Base-by-base conservation (phyloP, 2,797 vertebrate species). In the Paguma larvata region DNA sequence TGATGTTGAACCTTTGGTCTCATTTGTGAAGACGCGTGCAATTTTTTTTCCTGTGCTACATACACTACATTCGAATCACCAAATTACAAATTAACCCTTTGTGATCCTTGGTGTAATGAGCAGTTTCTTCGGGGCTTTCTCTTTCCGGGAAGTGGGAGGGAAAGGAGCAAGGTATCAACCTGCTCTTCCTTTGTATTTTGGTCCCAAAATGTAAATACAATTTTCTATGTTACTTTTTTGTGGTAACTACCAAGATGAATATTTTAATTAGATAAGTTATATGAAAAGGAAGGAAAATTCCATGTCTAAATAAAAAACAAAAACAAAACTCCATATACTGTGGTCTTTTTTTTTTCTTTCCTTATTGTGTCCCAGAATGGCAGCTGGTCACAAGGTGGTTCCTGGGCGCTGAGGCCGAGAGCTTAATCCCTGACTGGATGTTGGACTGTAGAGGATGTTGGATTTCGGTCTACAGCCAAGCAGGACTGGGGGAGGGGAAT, bases 241-340 rank as follows among this genome's bases (percentile, higher is more conserved):
- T 99, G 98, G 98, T 98, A 99, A 99, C 97, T 95, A 97, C 98
- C 95, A 97, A 98, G 98, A 99, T 98, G 98, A 98, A 98, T 99
- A 99, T 99, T 99, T 99, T 99, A 99, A 99, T 98, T 99, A 99
- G 98, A 98, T 98, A 98, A 99, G 98, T 98, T 99, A 98, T 99
- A 99, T 98, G 97, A 98, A 98, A 99, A 98, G 97, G 94, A 80
- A 98, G 77, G 89, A 97, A 98, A 98, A 98, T 97, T 96, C 95
- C 98, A 96, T 97, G 98, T 99, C 98, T 99, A 98, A 99, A 99
- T 99, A 99, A 99, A 99, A 98, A 97, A 97, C 65, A 0, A 23
- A 23, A 44, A 97, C 96, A 70, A 94, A 98, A 97, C 94, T 91
- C 95, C 97, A 94, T 89, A 89, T 85, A 0, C 0, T 78, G 80